Conservation (phyloP, 2,888 invertebrate genomes). For the Zhuqinia jingwanae region DNA sequence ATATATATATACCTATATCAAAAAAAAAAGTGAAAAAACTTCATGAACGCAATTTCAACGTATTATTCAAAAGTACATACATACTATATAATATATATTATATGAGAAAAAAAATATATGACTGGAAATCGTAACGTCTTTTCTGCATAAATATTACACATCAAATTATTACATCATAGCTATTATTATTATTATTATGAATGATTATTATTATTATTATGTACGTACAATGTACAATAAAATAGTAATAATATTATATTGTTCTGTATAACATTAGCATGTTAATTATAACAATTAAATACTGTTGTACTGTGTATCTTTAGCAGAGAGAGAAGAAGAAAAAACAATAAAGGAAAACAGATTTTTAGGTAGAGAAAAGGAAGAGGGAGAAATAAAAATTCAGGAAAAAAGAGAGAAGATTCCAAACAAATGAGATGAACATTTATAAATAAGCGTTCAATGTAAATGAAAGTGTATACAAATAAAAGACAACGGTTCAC, state of each 20-base stretch:
- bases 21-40: neutral
- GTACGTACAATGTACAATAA: neutral
- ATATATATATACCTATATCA: neutral
- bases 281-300: neutral
- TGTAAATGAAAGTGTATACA: constrained; percentile 50
- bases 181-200: neutral
- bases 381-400: neutral
- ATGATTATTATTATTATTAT: too few relatives aligned
- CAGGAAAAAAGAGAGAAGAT: neutral
- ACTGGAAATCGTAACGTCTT: constrained; percentile 25
- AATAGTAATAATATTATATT: neutral
- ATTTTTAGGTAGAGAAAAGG: neutral
- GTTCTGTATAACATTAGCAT: neutral
- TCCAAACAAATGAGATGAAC: too few relatives aligned
- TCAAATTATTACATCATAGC: neutral
- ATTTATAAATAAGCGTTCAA: too few relatives aligned
- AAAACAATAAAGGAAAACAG: neutral
- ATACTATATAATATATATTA: neutral
- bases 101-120: neutral
- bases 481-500: constrained; percentile 38
- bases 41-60: constrained; percentile 28
- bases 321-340: neutral
- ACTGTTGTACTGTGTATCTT: neutral
- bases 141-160: constrained; percentile 11
- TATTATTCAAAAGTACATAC: constrained; percentile 27